Percentiles rank a stretch among this genome's conserved stretches.
Evolutionary conservation across 2,888 invertebrate genomes (phyloP).

Genomic region (Subacronicta megacephala): DNA sequence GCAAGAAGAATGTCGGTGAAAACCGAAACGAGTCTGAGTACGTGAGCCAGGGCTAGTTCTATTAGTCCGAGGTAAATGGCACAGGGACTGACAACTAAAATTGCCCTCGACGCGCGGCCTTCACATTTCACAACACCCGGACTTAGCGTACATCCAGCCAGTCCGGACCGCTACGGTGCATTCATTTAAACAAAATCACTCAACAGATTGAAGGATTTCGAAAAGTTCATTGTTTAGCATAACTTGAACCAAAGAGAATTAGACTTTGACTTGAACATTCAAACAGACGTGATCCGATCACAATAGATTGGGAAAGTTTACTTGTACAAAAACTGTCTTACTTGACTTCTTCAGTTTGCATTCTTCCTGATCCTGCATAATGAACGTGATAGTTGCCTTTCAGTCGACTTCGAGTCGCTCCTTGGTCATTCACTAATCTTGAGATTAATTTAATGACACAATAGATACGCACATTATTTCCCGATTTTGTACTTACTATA

Average conservation of each 20-base stretch:
- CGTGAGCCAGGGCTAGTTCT: slow-evolving; percentile 47
- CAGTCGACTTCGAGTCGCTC: too few relatives aligned
- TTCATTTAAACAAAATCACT: slow-evolving; percentile 66
- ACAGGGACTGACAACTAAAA: slow-evolving; percentile 83
- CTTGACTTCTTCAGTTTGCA: slow-evolving; percentile 7
- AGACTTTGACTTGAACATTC: too few relatives aligned
- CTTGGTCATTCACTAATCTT: too few relatives aligned
- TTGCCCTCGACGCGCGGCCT: slow-evolving; percentile 83
- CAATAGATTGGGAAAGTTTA: too few relatives aligned
- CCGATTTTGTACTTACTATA: too few relatives aligned
- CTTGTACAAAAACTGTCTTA: slow-evolving; percentile 2
- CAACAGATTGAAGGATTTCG: slow-evolving; percentile 53
- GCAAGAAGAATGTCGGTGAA: slow-evolving; percentile 25
- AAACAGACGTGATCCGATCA: not conserved
- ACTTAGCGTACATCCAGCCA: slow-evolving; percentile 84
- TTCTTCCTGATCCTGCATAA: slow-evolving; percentile 6
- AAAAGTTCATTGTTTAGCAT: slow-evolving; percentile 50
- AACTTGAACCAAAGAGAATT: too few relatives aligned
- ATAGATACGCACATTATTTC: too few relatives aligned
- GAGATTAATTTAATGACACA: too few relatives aligned
- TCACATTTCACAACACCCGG: slow-evolving; percentile 89
- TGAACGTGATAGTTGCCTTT: slow-evolving; percentile 22
- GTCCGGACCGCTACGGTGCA: slow-evolving; percentile 67
- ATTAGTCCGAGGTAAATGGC: slow-evolving; percentile 77
- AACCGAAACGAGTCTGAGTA: slow-evolving; percentile 46